Evolutionary conservation across 2,113 vertebrate genomes (phyloP), one percentile per base, ranked within the genome.

Genomic region (Gambusia affinis): DNA sequence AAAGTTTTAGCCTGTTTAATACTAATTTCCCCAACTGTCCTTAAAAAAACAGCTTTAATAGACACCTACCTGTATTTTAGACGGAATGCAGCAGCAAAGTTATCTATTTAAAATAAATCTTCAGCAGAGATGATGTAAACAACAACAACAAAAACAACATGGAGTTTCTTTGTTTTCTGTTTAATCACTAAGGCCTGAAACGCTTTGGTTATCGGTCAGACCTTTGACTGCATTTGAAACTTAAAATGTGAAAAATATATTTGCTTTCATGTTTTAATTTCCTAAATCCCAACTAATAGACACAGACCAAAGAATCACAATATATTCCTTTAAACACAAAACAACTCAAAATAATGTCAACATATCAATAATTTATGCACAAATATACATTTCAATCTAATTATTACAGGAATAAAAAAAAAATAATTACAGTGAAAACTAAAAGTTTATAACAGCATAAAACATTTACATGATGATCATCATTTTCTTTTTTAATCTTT

Each of bases 361-460:
- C 27, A n/a, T 66, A 76, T 76, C 14, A 75, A 75, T 73, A 60
- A 88, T 76, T 67, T 90, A 86, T 92, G 66, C 89, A 89, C 89
- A 91, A 78, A 82, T 85, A 69, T 80, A 86, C 78, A 88, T 17
- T 37, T 81, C 8, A 39, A 80, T 44, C 60, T 73, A 27, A 81
- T 77, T 27, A 76, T 71, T 65, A 81, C 80, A 85, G 19, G 31
- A 71, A 70, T 70, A 14, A 64, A 57, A 64, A 75, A 80, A 76
- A 51, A 67, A 5, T 79, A 70, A 75, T 71, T 73, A 85, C 74
- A 79, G 29, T 67, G 47, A 63, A 73, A 54, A 65, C 72, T 74
- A 65, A 91, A 87, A 76, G 80, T 22, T 60, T 63, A 73, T 7
- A 70, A 81, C 70, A 84, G 51, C 64, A 77, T 73, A 64, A 65